Evolutionary conservation across 2,113 vertebrate species (phyloP).

Genomic region (Chroicocephalus ridibundus): DNA sequence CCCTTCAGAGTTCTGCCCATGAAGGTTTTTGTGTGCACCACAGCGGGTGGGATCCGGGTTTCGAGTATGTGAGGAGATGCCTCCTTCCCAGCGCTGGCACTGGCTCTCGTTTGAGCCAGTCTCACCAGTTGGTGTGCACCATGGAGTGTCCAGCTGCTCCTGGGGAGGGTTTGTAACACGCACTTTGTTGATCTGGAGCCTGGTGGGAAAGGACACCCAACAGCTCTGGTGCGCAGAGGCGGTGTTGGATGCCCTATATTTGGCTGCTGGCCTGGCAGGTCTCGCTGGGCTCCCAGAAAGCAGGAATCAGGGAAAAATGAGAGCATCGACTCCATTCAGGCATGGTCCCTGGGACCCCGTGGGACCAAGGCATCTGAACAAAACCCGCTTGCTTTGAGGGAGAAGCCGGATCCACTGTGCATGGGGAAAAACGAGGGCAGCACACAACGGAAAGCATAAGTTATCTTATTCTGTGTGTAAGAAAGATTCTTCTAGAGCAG

Average conservation of each 20-base stretch:
- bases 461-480: background rate
- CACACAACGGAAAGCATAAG: background rate
- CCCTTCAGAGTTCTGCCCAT: background rate
- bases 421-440: background rate
- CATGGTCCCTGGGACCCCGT: fast-evolving
- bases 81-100: background rate
- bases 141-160: background rate
- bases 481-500: conserved; percentile 1
- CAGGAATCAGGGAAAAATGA: background rate
- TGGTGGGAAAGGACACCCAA: background rate
- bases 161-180: background rate
- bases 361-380: background rate
- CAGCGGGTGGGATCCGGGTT: background rate
- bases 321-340: fast-evolving
- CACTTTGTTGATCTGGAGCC: background rate
- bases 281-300: background rate
- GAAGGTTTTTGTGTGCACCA: background rate
- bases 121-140: background rate
- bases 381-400: background rate
- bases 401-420: background rate
- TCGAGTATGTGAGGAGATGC: background rate
- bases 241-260: background rate
- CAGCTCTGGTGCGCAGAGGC: fast-evolving
- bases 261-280: background rate
- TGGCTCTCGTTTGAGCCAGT: background rate